Percentiles rank a stretch among this genome's conserved stretches.
Conservation (phyloP, 2,797 vertebrate genomes). For the Anisognathus igniventris region DNA sequence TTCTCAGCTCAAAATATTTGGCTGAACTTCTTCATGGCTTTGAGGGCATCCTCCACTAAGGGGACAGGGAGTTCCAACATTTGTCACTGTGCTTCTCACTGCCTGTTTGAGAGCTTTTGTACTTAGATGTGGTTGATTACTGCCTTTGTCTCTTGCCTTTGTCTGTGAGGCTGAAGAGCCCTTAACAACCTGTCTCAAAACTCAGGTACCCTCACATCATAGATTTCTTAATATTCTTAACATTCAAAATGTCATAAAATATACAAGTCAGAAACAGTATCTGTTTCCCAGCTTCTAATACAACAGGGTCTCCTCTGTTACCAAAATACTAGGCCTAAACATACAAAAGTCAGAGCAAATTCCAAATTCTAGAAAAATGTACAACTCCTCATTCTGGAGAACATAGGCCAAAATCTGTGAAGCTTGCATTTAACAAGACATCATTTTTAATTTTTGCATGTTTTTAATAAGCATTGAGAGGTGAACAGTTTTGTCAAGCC, state of each 20-base stretch:
- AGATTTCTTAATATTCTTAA: neutral
- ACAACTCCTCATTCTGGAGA: neutral
- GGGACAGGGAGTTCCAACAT: neutral
- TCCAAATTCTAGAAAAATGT: neutral
- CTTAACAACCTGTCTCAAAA: neutral
- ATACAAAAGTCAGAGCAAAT: neutral
- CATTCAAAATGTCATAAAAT: neutral
- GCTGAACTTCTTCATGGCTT: neutral
- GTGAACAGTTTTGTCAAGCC: neutral
- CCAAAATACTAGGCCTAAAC: neutral
- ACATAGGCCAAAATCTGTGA: accelerated
- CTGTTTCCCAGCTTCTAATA: neutral
- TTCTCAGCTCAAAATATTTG: neutral
- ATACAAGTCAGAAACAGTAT: neutral
- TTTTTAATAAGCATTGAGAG: neutral
- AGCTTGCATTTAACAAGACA: neutral
- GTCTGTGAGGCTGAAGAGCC: neutral
- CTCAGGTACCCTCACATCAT: neutral
- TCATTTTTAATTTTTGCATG: neutral
- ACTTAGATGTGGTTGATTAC: neutral
- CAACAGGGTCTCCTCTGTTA: neutral
- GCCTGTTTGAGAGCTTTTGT: neutral
- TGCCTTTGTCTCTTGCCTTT: neutral
- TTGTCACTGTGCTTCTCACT: neutral
- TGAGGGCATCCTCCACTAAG: neutral